Evolutionary conservation across 2,888 invertebrate genomes (phyloP).

Genomic region (Onthophagus sagittarius): DNA sequence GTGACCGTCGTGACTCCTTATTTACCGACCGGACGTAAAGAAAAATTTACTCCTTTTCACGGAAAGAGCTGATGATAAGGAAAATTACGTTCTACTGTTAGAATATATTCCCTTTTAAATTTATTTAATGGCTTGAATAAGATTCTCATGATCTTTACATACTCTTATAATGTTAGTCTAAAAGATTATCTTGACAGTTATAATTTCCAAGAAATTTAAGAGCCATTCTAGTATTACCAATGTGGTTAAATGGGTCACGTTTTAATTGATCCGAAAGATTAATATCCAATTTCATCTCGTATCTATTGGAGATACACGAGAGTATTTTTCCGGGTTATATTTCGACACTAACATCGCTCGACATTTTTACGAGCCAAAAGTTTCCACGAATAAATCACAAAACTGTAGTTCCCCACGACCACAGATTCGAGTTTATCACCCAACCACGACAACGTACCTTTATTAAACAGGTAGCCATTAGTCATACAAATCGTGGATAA

Average conservation of each 20-base stretch:
- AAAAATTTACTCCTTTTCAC: slow-evolving; percentile 1
- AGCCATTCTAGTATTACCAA: too few species aligned
- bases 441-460: neutral
- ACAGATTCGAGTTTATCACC: neutral
- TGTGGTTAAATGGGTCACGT: neutral
- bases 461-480: neutral
- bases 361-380: neutral
- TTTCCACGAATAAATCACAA: neutral
- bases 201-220: neutral
- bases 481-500: neutral
- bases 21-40: slow-evolving; percentile 8
- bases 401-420: neutral
- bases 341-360: neutral
- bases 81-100: slow-evolving; percentile 5
- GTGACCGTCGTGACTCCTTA: neutral
- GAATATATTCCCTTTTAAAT: neutral
- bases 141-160: neutral
- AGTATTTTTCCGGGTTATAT: neutral
- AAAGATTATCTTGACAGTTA: neutral
- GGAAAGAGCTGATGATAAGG: slow-evolving; percentile 2
- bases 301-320: neutral
- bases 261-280: neutral
- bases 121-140: slow-evolving; percentile 2
- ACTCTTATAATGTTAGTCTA: neutral
- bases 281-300: neutral